phyloP scores from a whole-genome alignment of 53 echinoderm and acorn worm species.

The Astropecten irregularis region DNA sequence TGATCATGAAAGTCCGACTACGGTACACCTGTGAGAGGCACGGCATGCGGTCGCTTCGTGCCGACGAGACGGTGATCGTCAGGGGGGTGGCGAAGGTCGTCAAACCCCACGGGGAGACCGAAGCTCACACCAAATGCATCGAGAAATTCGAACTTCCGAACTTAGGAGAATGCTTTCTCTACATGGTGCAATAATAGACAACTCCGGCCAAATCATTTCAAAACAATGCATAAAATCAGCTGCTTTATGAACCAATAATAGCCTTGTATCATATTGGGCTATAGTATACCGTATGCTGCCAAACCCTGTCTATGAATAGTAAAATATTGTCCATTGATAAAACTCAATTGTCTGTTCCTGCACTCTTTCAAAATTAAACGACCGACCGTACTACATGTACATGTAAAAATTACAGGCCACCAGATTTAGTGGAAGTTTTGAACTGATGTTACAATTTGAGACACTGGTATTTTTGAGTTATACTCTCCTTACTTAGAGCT shows the following conservation, averaged over 20 bases:
- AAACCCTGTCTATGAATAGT: neutral
- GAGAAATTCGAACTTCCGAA: conserved; percentile 70
- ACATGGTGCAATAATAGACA: neutral
- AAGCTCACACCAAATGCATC: conserved; percentile 68
- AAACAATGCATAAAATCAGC: neutral
- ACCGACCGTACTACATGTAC: too few relatives aligned
- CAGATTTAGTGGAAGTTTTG: too few relatives aligned
- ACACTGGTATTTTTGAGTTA: too few relatives aligned
- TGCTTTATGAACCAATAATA: too few relatives aligned
- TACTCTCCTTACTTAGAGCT: too few relatives aligned
- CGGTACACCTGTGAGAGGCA: conserved; percentile 70
- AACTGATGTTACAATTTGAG: too few relatives aligned
- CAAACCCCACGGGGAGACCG: conserved; percentile 23
- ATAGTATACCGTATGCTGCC: neutral
- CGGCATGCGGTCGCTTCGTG: conserved; percentile 73
- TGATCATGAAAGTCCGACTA: conserved; percentile 64
- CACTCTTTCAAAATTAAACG: too few relatives aligned
- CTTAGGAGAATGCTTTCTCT: conserved; percentile 59
- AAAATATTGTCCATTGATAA: too few relatives aligned
- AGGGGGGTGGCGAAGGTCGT: conserved; percentile 65
- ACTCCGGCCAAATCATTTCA: too few relatives aligned
- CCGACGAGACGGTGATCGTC: conserved; percentile 67
- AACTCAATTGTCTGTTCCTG: too few relatives aligned
- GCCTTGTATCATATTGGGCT: too few relatives aligned
- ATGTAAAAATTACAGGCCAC: too few relatives aligned